A percentile compares a stretch with the other conserved stretches of the same genome.
Evolutionary conservation across 2,888 invertebrate genomes (phyloP).

Genomic region (Pteria penguin): DNA sequence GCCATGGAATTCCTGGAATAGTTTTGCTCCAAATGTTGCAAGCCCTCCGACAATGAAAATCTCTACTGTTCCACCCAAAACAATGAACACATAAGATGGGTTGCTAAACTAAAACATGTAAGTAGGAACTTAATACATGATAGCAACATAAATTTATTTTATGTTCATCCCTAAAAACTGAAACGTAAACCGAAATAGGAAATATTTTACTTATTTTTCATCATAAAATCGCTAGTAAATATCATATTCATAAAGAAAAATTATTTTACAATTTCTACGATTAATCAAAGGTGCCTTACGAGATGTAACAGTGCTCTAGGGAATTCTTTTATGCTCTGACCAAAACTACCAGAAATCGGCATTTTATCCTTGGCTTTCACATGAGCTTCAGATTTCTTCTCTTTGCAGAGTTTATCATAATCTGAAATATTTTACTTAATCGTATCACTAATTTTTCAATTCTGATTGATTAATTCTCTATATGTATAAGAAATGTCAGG

Average conservation of each 20-base stretch:
- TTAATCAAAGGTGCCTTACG: slow-evolving; percentile 45
- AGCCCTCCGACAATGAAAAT: slow-evolving; percentile 79
- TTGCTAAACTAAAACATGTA: slow-evolving; percentile 45
- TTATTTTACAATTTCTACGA: no score
- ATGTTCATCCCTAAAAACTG: no score
- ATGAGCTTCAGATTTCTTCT: slow-evolving; percentile 52
- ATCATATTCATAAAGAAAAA: no score
- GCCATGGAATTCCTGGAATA: slow-evolving; percentile 58
- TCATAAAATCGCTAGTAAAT: no score
- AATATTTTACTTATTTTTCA: no score
- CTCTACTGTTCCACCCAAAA: slow-evolving; percentile 85
- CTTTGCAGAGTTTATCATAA: slow-evolving; percentile 50
- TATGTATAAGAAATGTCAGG: no score
- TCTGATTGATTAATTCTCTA: no score
- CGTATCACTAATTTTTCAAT: no score
- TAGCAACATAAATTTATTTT: no score
- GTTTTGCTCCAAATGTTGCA: slow-evolving; percentile 64
- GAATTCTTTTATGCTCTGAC: slow-evolving; percentile 57
- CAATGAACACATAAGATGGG: slow-evolving; percentile 83
- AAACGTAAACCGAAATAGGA: no score
- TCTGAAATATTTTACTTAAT: no score
- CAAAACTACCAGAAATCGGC: slow-evolving; percentile 52
- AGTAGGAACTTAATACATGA: no score
- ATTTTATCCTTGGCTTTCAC: slow-evolving; percentile 34
- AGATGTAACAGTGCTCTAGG: slow-evolving; percentile 53